These are phyloP conservation scores for Formica exsecta DNA, from an alignment of 1,140 invertebrate species.

Conservation along the genomic window DNA sequence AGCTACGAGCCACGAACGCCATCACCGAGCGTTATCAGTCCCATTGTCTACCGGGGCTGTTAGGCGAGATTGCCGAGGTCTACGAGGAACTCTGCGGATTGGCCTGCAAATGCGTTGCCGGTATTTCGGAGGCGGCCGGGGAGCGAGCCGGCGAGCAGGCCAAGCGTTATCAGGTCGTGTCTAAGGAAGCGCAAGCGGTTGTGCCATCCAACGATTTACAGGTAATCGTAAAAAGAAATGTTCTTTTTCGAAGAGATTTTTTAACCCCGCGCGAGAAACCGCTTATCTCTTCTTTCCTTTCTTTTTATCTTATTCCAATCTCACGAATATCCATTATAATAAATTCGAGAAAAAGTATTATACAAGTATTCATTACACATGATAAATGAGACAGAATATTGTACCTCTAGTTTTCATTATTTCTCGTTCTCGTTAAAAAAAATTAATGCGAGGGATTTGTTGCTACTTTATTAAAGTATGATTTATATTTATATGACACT, in stretches of 20 bases:
- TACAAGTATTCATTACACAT: not conserved
- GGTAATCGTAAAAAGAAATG: slow-evolving; percentile 47
- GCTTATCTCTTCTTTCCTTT: not conserved
- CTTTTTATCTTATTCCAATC: not conserved
- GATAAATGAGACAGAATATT: not conserved
- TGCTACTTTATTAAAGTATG: not conserved
- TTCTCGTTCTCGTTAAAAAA: not conserved
- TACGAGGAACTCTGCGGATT: slow-evolving; percentile 83
- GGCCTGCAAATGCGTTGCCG: slow-evolving; percentile 82
- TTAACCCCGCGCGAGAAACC: not conserved
- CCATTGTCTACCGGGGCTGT: slow-evolving; percentile 81
- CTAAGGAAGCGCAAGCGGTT: slow-evolving; percentile 79
- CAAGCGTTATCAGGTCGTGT: slow-evolving; percentile 80
- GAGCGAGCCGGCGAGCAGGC: slow-evolving; percentile 80
- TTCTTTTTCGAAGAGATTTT: not conserved
- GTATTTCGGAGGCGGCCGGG: slow-evolving; percentile 80
- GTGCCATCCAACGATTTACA: slow-evolving; percentile 81
- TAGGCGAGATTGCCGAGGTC: slow-evolving; percentile 83
- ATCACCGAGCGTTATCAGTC: slow-evolving; percentile 90
- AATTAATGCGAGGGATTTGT: not conserved
- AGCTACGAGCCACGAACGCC: slow-evolving; percentile 96
- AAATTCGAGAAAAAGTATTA: not conserved
- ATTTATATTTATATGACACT: not conserved
- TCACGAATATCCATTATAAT: too few relatives aligned
- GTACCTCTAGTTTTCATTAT: too few relatives aligned